Conservation (phyloP, 2,797 vertebrate genomes). For the Vultur gryphus region DNA sequence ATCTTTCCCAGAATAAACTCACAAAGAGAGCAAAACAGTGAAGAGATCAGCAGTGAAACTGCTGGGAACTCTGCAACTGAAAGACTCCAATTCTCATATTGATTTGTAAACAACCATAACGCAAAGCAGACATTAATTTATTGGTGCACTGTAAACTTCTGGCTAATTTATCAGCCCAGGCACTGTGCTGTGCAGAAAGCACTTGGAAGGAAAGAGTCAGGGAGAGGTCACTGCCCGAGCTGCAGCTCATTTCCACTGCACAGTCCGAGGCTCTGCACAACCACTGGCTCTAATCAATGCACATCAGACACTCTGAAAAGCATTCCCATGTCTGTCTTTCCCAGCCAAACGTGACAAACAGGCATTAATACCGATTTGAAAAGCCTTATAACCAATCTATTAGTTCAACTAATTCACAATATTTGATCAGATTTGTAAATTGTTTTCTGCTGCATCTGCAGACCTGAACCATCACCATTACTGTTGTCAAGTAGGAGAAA, state of each 20-base stretch:
- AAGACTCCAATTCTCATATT: background rate
- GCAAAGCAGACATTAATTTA: background rate
- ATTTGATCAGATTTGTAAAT: background rate
- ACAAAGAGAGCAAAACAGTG: background rate
- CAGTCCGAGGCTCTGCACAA: background rate
- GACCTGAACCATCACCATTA: rapidly evolving
- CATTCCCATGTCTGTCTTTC: background rate
- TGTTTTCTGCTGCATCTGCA: background rate
- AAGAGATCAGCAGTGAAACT: background rate
- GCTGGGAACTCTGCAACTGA: background rate
- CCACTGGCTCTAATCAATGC: rapidly evolving
- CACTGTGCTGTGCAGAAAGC: background rate
- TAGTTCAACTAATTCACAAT: background rate
- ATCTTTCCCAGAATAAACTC: background rate
- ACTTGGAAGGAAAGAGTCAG: background rate
- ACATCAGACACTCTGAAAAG: background rate
- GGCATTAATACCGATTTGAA: background rate
- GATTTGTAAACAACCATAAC: background rate
- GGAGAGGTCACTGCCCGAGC: background rate
- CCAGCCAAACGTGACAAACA: background rate
- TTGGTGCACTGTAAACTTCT: background rate
- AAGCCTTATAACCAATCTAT: background rate
- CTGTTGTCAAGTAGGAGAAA: background rate
- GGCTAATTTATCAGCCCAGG: background rate
- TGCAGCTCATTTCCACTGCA: background rate